phyloP scores from a whole-genome alignment of 2,888 invertebrate genomes.

The Thelaira solivaga region DNA sequence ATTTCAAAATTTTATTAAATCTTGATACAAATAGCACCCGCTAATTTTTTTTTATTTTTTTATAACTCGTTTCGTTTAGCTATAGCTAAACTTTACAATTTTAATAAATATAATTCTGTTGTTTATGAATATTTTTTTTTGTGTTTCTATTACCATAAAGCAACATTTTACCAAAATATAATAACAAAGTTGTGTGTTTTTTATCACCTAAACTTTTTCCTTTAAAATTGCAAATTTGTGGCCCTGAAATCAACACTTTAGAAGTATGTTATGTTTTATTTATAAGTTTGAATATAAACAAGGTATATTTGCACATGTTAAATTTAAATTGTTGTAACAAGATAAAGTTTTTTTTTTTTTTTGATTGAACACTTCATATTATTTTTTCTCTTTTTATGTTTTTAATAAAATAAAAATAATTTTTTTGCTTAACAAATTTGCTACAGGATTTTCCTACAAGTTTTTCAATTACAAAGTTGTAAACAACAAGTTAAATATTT shows the following conservation, averaged over 20 bases:
- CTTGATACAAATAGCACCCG: too few species aligned
- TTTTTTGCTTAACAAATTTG: background rate
- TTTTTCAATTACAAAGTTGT: slow-evolving; percentile 38
- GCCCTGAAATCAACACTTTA: background rate
- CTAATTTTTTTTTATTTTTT: too few species aligned
- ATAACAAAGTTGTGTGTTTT: background rate
- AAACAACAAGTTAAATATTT: background rate
- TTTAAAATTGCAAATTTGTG: background rate
- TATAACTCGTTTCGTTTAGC: too few species aligned
- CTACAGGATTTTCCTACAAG: background rate
- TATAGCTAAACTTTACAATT: too few species aligned
- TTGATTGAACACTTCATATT: background rate
- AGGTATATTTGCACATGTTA: background rate
- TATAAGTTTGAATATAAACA: background rate
- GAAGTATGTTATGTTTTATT: background rate
- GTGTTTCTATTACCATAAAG: background rate
- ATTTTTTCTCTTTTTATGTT: too few species aligned
- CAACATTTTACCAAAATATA: background rate
- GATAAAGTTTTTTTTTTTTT: background rate
- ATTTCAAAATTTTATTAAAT: too few species aligned
- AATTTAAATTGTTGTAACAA: background rate
- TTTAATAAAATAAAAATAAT: too few species aligned
- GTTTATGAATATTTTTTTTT: background rate
- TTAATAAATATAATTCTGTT: too few species aligned
- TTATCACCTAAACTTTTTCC: slow-evolving; percentile 17